Evolutionary conservation across 2,797 vertebrate species (phyloP), one percentile per base, ranked within the genome.

Genomic region (Sebastes matsubarae): DNA sequence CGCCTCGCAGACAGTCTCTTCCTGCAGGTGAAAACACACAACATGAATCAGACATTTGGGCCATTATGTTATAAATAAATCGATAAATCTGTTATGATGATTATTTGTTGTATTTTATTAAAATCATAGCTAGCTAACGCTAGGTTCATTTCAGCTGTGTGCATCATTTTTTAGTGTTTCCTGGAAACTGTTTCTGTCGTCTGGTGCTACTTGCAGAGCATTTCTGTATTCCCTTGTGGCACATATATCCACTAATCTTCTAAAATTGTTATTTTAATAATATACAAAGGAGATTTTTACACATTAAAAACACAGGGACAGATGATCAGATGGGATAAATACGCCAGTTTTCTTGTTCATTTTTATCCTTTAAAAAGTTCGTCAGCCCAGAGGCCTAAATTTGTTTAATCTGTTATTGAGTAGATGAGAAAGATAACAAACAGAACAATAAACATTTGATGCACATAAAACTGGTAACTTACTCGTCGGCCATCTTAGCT

Each of bases 1-100:
- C 93, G 92, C 60, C 93, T 86, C 1, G 93, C 93, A 34, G 93
- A 94, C 14, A 94, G 84, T 81, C 92, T 89, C 27, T 93, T 93
- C 72, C 93, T 94, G 83, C 63, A 87, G 55, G 61, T 0, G 66
- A 1, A 76, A 54, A 83, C 32, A 69, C 4, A 16, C 34, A 27
- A 60, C 6, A 75, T 5, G 8, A 50, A 18, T 72, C 30, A 50
- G 14, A 54, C 64, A 32, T 54, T 6, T 29, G 24, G 6, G 1
- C 12, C 8, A 2, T 27, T 22, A 5, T n/a, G 11, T 24, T 8
- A 7, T 16, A 2, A n/a, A 58, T 6, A 0, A 68, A 46, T 20
- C 14, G 1, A 16, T 24, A 3, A 18, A 32, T 67, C 13, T 57
- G 27, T 54, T 16, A 6, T 66, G 11, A 46, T 16, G 4, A 11